These are phyloP conservation scores for Hydrotaea diabolus DNA, from an alignment of 2,888 invertebrate genomes.

Conservation along the genomic window DNA sequence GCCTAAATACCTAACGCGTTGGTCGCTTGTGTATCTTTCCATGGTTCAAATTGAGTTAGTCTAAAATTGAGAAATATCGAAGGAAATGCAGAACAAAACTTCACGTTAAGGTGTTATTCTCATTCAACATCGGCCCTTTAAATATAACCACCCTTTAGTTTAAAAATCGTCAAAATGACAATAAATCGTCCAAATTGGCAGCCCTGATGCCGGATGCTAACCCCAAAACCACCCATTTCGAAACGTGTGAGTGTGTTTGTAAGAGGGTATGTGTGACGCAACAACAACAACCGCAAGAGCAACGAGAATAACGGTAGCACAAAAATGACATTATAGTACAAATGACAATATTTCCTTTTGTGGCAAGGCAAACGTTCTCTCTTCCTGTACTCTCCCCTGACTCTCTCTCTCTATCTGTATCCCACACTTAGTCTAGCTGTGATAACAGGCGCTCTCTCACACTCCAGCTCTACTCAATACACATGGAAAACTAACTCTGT, in stretches of 20 bases:
- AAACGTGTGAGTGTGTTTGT: neutral
- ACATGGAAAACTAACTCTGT: neutral
- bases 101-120: no score
- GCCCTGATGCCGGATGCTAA: no score
- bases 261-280: neutral
- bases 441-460: neutral
- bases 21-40: no score
- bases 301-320: neutral
- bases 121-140: no score
- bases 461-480: neutral
- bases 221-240: neutral
- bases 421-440: neutral
- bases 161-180: no score
- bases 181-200: no score
- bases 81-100: no score
- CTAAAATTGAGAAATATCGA: no score
- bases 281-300: neutral
- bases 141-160: no score
- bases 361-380: neutral
- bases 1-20: no score
- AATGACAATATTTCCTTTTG: conserved; percentile 14
- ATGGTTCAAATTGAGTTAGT: no score
- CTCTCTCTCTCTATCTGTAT: no score
- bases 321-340: neutral
- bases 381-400: neutral